A percentile compares a stretch with the other conserved stretches of the same genome.
These are phyloP conservation scores for Scomberomorus guttatus DNA, from an alignment of 2,797 vertebrate genomes.

Conservation along the genomic window DNA sequence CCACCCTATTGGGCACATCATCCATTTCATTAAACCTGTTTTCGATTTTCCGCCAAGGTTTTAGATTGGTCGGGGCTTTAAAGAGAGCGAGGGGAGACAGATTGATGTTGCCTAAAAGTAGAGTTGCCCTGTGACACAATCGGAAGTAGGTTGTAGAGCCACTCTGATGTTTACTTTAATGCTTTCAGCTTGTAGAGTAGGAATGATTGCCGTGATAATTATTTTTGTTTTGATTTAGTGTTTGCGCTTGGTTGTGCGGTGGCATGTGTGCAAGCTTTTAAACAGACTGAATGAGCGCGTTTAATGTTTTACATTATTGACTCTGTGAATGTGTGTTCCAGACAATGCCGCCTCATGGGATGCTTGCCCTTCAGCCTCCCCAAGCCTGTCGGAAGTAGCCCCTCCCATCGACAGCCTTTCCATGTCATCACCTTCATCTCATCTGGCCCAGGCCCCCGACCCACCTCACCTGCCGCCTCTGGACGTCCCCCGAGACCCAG, in stretches of 20 bases:
- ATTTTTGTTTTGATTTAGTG: conserved; percentile 26
- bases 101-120: conserved; percentile 65
- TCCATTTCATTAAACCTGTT: conserved; percentile 80
- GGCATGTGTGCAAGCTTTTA: conserved; percentile 52
- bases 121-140: conserved; percentile 49
- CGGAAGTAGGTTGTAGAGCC: conserved; percentile 36
- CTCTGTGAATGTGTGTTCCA: conserved; percentile 76
- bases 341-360: conserved; percentile 97
- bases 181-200: conserved; percentile 55
- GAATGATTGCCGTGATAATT: conserved; percentile 50
- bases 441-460: conserved; percentile 92
- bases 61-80: conserved; percentile 65
- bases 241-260: conserved; percentile 51
- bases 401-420: conserved; percentile 90
- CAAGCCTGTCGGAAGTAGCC: conserved; percentile 98
- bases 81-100: conserved; percentile 64
- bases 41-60: conserved; percentile 73
- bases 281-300: not conserved
- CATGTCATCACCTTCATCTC: conserved; percentile 94
- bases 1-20: conserved; percentile 73
- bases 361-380: conserved; percentile 94
- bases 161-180: conserved; percentile 39
- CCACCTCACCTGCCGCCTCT: conserved; percentile 91
- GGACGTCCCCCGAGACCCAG: conserved; percentile 89
- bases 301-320: conserved; percentile 32